Evolutionary conservation across 1,140 invertebrate genomes (phyloP).

Genomic region (Aphaenogaster rudis): DNA sequence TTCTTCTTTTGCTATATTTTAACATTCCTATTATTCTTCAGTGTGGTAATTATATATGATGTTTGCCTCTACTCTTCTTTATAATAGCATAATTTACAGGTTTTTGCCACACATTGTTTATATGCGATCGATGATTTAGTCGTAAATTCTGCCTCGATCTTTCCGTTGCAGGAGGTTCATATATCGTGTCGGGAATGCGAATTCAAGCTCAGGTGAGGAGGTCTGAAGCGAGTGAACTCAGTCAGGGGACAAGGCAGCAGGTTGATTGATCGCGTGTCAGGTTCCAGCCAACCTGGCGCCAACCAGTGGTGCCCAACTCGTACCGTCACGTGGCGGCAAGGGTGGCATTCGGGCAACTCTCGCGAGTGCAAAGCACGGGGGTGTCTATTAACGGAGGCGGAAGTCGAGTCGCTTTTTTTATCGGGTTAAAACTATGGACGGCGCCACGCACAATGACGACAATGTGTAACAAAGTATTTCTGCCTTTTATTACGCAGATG

Average conservation of each 20-base stretch:
- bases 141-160: conserved; percentile 38
- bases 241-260: conserved; percentile 76
- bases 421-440: neutral
- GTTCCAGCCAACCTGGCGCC: conserved; percentile 86
- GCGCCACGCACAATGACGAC: conserved; percentile 4
- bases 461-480: conserved; percentile 18
- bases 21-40: neutral
- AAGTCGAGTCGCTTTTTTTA: conserved; percentile 34
- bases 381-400: conserved; percentile 21
- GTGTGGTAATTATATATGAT: neutral
- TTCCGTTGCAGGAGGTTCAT: conserved; percentile 19
- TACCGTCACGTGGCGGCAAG: conserved; percentile 32
- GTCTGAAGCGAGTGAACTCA: conserved; percentile 77
- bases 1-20: neutral
- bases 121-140: conserved; percentile 4
- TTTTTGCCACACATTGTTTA: conserved; percentile 16
- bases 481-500: neutral
- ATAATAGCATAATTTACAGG: neutral
- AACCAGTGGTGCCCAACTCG: conserved; percentile 81
- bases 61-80: neutral
- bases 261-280: conserved; percentile 86
- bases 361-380: conserved; percentile 3
- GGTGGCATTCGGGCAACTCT: neutral
- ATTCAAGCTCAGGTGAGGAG: conserved; percentile 71
- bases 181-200: conserved; percentile 64